A percentile compares a stretch with the other conserved stretches of the same genome.
Evolutionary conservation across 2,888 invertebrate species (phyloP).

Genomic region (Chrysolina haemoptera): DNA sequence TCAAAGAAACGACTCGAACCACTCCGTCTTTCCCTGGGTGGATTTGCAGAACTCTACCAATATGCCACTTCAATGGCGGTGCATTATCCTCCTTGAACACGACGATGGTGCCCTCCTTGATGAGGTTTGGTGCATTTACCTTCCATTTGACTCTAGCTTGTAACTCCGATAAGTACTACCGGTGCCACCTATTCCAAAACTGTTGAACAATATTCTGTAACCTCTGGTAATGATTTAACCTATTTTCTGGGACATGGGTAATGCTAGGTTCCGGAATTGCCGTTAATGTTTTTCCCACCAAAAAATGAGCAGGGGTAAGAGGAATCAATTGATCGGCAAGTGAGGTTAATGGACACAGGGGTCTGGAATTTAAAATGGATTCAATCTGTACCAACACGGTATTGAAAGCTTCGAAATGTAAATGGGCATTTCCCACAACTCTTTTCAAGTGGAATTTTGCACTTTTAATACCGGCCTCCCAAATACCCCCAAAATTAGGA

Average conservation of each 20-base stretch:
- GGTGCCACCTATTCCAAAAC: conserved; percentile 44
- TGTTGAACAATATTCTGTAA: conserved; percentile 27
- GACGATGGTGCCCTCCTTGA: conserved; percentile 11
- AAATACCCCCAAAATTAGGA: conserved; percentile 14
- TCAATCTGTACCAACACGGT: conserved; percentile 7
- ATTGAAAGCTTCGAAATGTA: not conserved
- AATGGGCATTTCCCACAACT: not conserved
- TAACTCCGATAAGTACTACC: conserved; percentile 36
- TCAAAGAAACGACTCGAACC: not conserved
- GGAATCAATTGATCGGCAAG: conserved; percentile 5
- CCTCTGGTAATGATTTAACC: not conserved
- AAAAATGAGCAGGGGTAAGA: conserved; percentile 3
- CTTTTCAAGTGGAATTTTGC: not conserved
- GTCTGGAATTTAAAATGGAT: conserved; percentile 13
- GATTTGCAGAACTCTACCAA: conserved; percentile 1
- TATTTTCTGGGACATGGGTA: not conserved
- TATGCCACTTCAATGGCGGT: conserved; percentile 17
- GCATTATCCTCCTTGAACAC: conserved; percentile 13
- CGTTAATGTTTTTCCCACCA: conserved; percentile 2
- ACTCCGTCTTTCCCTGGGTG: conserved; percentile 17
- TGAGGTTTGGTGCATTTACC: not conserved
- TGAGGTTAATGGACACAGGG: not conserved
- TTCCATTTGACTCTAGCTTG: conserved; percentile 43
- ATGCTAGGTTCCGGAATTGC: not conserved
- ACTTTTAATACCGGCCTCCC: not conserved